These are phyloP conservation scores for Psittacara wagleri DNA, from an alignment of 2,113 vertebrate genomes.

Conservation along the genomic window DNA sequence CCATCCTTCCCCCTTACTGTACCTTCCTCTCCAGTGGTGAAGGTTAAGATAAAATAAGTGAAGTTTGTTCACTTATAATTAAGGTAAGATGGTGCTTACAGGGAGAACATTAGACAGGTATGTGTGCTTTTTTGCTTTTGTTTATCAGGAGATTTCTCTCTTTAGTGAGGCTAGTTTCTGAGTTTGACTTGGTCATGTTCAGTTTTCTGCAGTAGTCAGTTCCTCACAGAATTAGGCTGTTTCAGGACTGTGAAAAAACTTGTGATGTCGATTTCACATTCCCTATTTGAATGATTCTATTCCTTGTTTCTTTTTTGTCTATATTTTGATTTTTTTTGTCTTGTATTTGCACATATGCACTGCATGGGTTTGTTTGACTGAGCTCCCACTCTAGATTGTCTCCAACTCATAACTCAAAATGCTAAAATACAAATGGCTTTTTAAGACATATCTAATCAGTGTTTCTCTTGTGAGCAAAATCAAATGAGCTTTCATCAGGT, in stretches of 20 bases:
- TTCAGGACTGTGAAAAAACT: not conserved
- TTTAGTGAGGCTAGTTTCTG: not conserved
- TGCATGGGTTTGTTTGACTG: not conserved
- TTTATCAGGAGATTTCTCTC: not conserved
- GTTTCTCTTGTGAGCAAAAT: not conserved
- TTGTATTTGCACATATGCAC: not conserved
- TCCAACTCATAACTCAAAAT: not conserved
- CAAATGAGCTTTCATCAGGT: slow-evolving; percentile 14
- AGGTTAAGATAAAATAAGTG: not conserved
- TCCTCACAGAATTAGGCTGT: not conserved
- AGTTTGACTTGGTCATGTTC: not conserved
- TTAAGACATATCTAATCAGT: not conserved
- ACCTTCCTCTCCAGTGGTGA: not conserved
- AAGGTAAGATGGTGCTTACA: not conserved
- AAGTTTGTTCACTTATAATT: not conserved
- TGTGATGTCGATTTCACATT: not conserved
- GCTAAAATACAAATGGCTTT: not conserved
- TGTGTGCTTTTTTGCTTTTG: not conserved
- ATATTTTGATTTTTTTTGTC: not conserved
- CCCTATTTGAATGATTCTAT: not conserved
- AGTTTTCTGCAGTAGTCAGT: not conserved
- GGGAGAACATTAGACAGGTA: not conserved
- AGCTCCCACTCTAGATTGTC: not conserved
- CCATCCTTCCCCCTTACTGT: not conserved
- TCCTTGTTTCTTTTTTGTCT: not conserved